Conservation (phyloP, 2,797 vertebrate species). For the Coregonus suidteri region DNA sequence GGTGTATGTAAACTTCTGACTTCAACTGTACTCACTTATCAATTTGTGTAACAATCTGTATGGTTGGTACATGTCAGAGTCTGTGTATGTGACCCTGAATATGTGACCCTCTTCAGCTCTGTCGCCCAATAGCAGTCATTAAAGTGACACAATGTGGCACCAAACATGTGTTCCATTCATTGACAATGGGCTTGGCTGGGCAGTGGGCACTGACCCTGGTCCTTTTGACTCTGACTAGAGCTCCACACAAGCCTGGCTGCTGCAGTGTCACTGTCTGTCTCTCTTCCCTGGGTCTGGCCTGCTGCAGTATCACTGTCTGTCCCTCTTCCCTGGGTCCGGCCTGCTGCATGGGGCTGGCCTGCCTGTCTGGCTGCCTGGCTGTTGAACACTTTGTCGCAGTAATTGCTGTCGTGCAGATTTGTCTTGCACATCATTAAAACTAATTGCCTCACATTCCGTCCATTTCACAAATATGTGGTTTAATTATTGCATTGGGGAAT, state of each 20-base stretch:
- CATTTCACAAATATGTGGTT: slow-evolving; percentile 75
- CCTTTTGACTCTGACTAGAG: slow-evolving; percentile 38
- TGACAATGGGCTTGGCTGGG: slow-evolving; percentile 35
- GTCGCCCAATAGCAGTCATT: slow-evolving; percentile 19
- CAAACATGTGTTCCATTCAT: slow-evolving; percentile 43
- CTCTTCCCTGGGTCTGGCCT: too few relatives aligned
- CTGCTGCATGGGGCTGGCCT: slow-evolving; percentile 1
- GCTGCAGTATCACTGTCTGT: slow-evolving; percentile 47
- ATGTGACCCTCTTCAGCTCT: slow-evolving; percentile 25
- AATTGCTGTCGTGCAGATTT: slow-evolving; percentile 81
- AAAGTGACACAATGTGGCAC: slow-evolving; percentile 28
- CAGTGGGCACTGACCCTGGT: slow-evolving; percentile 56
- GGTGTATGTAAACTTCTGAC: too few relatives aligned
- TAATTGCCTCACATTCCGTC: slow-evolving; percentile 81
- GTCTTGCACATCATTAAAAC: slow-evolving; percentile 83
- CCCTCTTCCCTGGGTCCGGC: slow-evolving; percentile 16
- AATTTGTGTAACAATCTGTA: background rate
- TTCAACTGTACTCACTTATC: background rate
- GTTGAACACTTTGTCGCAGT: slow-evolving; percentile 73
- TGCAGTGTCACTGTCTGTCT: background rate
- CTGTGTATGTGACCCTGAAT: slow-evolving; percentile 23
- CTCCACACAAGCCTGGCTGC: slow-evolving; percentile 49
- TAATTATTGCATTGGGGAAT: slow-evolving; percentile 75
- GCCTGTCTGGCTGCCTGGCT: slow-evolving; percentile 51
- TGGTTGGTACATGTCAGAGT: slow-evolving; percentile 11